phyloP scores from a whole-genome alignment of 2,797 vertebrate species.

The Acanthis flammea region DNA sequence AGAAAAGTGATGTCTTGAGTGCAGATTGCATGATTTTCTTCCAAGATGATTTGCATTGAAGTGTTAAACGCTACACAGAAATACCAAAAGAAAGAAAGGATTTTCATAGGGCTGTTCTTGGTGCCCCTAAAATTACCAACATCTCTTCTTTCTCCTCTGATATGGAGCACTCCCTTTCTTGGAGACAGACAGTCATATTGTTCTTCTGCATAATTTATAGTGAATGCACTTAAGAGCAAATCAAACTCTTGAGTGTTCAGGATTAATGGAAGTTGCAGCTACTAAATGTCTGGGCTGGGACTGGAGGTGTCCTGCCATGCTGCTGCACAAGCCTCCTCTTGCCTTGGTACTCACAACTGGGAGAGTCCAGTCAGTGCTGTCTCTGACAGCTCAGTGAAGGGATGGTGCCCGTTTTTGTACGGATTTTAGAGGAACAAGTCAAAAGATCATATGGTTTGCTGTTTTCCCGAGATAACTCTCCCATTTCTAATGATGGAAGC shows the following conservation, averaged over 20 bases:
- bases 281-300: neutral
- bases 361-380: neutral
- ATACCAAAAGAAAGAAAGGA: neutral
- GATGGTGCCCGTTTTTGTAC: neutral
- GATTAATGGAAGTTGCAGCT: neutral
- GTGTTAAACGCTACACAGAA: neutral
- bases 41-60: neutral
- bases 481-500: neutral
- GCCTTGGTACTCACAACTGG: neutral
- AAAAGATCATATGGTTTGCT: neutral
- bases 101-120: neutral
- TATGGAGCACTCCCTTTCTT: neutral
- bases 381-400: neutral
- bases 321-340: neutral
- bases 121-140: neutral
- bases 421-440: neutral
- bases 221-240: neutral
- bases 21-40: neutral
- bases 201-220: slow-evolving; percentile 6
- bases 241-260: neutral
- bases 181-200: neutral
- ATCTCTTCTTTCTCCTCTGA: neutral
- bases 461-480: neutral
- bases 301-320: neutral
- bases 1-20: neutral